Conservation (phyloP, 2,888 invertebrate genomes). For the Iselma pallidipennis region DNA sequence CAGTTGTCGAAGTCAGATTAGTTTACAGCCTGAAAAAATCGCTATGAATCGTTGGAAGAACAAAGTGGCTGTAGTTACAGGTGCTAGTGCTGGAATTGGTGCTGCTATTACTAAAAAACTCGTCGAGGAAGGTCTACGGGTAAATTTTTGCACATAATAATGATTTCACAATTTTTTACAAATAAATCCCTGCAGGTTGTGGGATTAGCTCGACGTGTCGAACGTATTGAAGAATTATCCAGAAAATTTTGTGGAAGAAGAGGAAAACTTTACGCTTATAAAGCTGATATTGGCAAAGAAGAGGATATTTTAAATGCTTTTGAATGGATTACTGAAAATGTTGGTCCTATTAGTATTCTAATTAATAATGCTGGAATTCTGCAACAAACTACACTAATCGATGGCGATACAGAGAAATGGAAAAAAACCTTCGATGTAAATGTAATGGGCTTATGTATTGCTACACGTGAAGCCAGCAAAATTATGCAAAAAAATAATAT, state of each 20-base stretch:
- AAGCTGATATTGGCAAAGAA: conserved; percentile 30
- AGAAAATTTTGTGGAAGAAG: conserved; percentile 16
- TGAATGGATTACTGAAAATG: conserved; percentile 27
- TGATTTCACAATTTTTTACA: too few relatives aligned
- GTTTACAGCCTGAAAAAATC: too few relatives aligned
- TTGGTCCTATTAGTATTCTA: conserved; percentile 32
- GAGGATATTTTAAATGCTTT: conserved; percentile 30
- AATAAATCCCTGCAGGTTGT: conserved; percentile 7
- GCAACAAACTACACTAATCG: conserved; percentile 7
- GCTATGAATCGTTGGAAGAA: background rate
- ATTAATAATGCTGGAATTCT: conserved; percentile 33
- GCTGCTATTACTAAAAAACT: too few relatives aligned
- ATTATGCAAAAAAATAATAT: conserved; percentile 23
- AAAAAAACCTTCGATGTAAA: conserved; percentile 21
- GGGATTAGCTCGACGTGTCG: conserved; percentile 27
- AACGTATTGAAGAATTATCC: conserved; percentile 25
- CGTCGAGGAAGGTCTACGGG: too few relatives aligned
- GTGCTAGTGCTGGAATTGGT: too few relatives aligned
- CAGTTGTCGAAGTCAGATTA: too few relatives aligned
- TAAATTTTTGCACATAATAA: too few relatives aligned
- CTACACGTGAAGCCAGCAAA: conserved; percentile 22
- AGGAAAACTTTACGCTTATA: conserved; percentile 26
- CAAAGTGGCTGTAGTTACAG: background rate
- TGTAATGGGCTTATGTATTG: conserved; percentile 22
- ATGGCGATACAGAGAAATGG: conserved; percentile 21